Evolutionary conservation across 2,888 invertebrate species (phyloP).

Genomic region (Formica aserva): DNA sequence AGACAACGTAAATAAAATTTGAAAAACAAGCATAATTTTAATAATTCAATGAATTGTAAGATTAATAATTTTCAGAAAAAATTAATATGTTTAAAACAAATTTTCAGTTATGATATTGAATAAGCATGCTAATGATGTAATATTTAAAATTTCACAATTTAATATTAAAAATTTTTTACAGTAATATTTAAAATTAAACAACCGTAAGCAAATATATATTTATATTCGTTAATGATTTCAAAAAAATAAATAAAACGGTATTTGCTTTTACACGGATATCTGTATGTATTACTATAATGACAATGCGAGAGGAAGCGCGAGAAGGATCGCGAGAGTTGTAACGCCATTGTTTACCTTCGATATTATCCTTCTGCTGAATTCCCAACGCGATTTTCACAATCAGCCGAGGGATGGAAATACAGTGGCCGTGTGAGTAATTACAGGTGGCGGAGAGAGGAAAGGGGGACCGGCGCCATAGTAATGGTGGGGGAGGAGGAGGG

Average conservation of each 20-base stretch:
- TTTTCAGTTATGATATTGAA: background rate
- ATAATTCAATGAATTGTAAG: background rate
- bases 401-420: constrained; percentile 41
- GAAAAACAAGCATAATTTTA: background rate
- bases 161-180: too few relatives aligned
- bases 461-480: background rate
- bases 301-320: background rate
- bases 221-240: background rate
- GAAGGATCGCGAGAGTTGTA: background rate
- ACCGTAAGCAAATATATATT: background rate
- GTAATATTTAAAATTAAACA: background rate
- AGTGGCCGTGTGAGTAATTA: constrained; percentile 48
- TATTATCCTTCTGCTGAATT: constrained; percentile 30
- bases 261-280: background rate
- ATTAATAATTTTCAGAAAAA: background rate
- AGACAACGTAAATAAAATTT: background rate
- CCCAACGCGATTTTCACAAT: constrained; percentile 45
- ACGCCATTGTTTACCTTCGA: background rate
- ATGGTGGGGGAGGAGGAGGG: background rate
- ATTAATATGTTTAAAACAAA: background rate
- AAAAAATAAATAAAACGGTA: background rate
- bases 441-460: background rate
- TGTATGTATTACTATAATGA: background rate
- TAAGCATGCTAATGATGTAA: background rate
- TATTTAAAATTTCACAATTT: background rate